A percentile compares a stretch with the other conserved stretches of the same genome.
phyloP scores from a whole-genome alignment of 1,140 invertebrate species.

The Anthonomus grandis region DNA sequence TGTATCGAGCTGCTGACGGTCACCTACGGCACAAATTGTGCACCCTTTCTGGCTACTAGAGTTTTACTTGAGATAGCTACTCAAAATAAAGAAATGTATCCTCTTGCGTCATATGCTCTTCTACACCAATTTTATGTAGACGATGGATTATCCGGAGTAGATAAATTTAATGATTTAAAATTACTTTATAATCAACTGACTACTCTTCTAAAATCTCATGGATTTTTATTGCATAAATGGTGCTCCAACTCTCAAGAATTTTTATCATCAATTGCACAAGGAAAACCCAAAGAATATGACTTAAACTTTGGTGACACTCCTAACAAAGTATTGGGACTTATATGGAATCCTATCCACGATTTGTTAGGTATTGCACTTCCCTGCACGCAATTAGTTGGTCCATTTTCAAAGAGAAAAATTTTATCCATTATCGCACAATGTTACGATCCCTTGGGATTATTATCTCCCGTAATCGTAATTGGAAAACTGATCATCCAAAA shows the following conservation, averaged over 20 bases:
- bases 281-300: neutral
- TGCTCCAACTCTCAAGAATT: slow-evolving; percentile 4
- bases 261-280: neutral
- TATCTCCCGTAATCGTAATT: slow-evolving; percentile 41
- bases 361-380: neutral
- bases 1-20: slow-evolving; percentile 13
- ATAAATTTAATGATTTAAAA: slow-evolving; percentile 2
- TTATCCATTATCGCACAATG: slow-evolving; percentile 12
- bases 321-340: slow-evolving; percentile 12
- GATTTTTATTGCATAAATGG: slow-evolving; percentile 17
- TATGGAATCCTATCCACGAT: slow-evolving; percentile 6
- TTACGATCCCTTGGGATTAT: slow-evolving; percentile 10
- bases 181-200: slow-evolving; percentile 6
- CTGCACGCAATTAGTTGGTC: neutral
- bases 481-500: slow-evolving; percentile 50
- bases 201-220: slow-evolving; percentile 2
- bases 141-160: slow-evolving; percentile 25
- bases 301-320: neutral
- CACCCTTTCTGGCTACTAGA: slow-evolving; percentile 20
- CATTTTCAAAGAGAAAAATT: slow-evolving; percentile 5
- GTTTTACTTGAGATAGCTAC: slow-evolving; percentile 23
- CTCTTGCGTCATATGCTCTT: slow-evolving; percentile 33
- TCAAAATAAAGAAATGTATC: neutral
- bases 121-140: slow-evolving; percentile 17
- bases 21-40: slow-evolving; percentile 16